phyloP scores from a whole-genome alignment of 2,888 invertebrate species.

The Copidosoma aretas region DNA sequence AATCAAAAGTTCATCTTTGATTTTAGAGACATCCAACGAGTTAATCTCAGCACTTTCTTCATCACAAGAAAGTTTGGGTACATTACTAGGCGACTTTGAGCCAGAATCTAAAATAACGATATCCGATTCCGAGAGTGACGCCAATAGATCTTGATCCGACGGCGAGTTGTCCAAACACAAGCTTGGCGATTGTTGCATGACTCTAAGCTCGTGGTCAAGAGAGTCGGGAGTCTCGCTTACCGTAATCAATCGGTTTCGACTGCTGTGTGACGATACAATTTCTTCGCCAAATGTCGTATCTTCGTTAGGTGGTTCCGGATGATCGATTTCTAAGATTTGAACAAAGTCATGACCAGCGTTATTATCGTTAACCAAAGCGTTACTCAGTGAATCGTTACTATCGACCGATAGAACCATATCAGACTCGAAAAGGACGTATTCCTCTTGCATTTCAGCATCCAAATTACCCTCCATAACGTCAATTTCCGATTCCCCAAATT shows the following conservation, averaged over 20 bases:
- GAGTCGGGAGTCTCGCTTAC: slow-evolving; percentile 66
- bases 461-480: slow-evolving; percentile 71
- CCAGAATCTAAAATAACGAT: slow-evolving; percentile 70
- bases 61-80: slow-evolving; percentile 51
- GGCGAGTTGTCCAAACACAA: slow-evolving; percentile 58
- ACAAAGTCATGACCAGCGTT: slow-evolving; percentile 58
- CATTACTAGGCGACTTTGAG: slow-evolving; percentile 71
- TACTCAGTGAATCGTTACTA: slow-evolving; percentile 65
- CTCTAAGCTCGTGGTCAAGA: slow-evolving; percentile 65
- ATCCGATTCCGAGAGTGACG: slow-evolving; percentile 64
- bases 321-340: slow-evolving; percentile 60
- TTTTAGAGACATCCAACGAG: slow-evolving; percentile 12
- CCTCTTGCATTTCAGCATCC: slow-evolving; percentile 68
- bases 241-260: slow-evolving; percentile 57
- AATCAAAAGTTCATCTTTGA: slow-evolving; percentile 19
- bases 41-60: slow-evolving; percentile 44
- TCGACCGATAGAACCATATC: slow-evolving; percentile 68
- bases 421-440: slow-evolving; percentile 69
- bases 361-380: slow-evolving; percentile 59
- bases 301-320: slow-evolving; percentile 52
- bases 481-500: slow-evolving; percentile 65
- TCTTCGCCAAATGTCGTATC: slow-evolving; percentile 55
- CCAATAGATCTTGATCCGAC: slow-evolving; percentile 62
- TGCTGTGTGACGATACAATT: slow-evolving; percentile 47
- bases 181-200: slow-evolving; percentile 62